Evolutionary conservation across 53 echinoderm and acorn worm genomes (phyloP), one percentile per base, ranked within the genome.

Genomic region (Stichopus horrens): DNA sequence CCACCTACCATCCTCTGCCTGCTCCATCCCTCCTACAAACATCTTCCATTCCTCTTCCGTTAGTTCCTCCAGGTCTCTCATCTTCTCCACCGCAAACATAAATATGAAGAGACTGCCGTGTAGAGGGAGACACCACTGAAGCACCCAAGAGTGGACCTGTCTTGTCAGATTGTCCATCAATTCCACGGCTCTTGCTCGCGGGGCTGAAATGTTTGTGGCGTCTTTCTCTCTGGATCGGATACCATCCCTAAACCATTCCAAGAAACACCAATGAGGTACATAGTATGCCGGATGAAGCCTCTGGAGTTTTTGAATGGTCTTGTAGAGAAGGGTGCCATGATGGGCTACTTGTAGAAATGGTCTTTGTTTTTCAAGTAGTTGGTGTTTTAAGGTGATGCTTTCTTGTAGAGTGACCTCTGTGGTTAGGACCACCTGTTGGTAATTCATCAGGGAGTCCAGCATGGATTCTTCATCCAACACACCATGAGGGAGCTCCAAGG

Each of bases 251-350:
- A 88, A 96, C 93, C 96, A 93, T 11, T 65, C 51, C 60, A 83
- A 53, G 85, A 93, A 99, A 63, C 84, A 85, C 2, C 86, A 54
- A 52, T 91, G 86, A 0, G 92, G 93, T 4, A 93, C 84, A 90
- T 96, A 89, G 90, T 99, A 96, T 54, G 94, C 83, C 4, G 98
- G 95, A 21, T 94, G 94, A 8, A 96, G 92, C 58, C 73, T 74
- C 7, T 89, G 79, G 52, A 94, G 66, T 53, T 80, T 59, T 52
- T 93, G 89, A 86, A 93, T 81, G 88, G 92, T 90, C 21, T 82
- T 53, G 89, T 93, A 96, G 21, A 99, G 91, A 65, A 96, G 92
- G 21, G 99, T 89, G 4, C 96, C 99, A 55, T 96, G 99, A 56
- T 93, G 75, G 21, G 99, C 96, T 10, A 99, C 99, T 8, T 90